Evolutionary conservation across 2,888 invertebrate genomes (phyloP).

Genomic region (Euspilapteryx auroguttella): DNA sequence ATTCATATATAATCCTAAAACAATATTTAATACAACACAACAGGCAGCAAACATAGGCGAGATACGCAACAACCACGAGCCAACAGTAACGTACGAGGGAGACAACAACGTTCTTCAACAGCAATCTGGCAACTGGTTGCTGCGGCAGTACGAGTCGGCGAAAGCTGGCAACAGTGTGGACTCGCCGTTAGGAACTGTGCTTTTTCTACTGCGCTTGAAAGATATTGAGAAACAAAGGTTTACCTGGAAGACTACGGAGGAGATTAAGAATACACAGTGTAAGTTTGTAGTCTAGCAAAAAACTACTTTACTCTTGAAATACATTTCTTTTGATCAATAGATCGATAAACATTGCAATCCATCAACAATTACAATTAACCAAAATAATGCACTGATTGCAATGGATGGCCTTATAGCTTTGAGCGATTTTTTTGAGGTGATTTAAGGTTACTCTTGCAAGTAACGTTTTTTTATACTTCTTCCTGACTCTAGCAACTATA

Average conservation of each 20-base stretch:
- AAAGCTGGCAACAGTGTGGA: slow-evolving; percentile 40
- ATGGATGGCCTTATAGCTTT: too few species aligned
- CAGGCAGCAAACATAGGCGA: slow-evolving; percentile 83
- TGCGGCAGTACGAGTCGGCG: slow-evolving; percentile 65
- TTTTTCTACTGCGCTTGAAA: slow-evolving; percentile 57
- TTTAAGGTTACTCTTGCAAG: too few species aligned
- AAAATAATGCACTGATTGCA: too few species aligned
- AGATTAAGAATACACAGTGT: slow-evolving; percentile 32
- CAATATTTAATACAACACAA: too few species aligned
- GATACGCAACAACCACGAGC: slow-evolving; percentile 84
- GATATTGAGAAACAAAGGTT: slow-evolving; percentile 16
- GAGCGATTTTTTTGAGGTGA: too few species aligned
- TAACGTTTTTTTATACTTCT: too few species aligned
- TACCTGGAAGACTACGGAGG: slow-evolving; percentile 15
- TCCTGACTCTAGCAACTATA: too few species aligned
- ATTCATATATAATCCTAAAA: too few species aligned
- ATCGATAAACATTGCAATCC: too few species aligned
- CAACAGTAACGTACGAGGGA: slow-evolving; percentile 90
- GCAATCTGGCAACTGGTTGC: slow-evolving; percentile 86
- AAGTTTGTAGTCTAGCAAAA: slow-evolving; percentile 11
- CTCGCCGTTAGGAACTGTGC: slow-evolving; percentile 72
- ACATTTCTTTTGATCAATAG: too few species aligned
- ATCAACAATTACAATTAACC: too few species aligned
- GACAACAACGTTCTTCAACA: slow-evolving; percentile 92
- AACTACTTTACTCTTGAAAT: background rate